These are phyloP conservation scores for Protophormia terraenovae DNA, from an alignment of 2,888 invertebrate species.

Conservation along the genomic window DNA sequence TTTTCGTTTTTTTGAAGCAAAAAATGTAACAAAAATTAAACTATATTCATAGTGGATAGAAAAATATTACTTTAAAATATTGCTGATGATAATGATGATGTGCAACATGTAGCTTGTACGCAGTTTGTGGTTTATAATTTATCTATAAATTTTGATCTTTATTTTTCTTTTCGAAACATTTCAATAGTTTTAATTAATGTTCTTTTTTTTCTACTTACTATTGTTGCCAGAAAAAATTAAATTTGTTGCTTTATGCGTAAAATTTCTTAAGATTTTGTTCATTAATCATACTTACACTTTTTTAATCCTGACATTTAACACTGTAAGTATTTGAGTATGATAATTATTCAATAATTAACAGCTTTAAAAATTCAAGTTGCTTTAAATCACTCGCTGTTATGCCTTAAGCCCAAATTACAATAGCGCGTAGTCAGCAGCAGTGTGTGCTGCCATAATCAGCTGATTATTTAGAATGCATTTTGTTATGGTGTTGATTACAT, in stretches of 20 bases:
- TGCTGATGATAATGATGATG: slow-evolving; percentile 15
- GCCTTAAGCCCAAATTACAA: too few relatives aligned
- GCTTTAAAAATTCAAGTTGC: background rate
- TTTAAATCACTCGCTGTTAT: background rate
- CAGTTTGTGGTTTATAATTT: slow-evolving; percentile 47
- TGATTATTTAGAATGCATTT: too few relatives aligned
- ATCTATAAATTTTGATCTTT: slow-evolving; percentile 33
- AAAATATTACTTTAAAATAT: slow-evolving; percentile 19
- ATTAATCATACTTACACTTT: slow-evolving; percentile 62
- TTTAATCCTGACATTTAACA: background rate
- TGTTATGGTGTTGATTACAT: too few relatives aligned
- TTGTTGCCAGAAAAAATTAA: slow-evolving; percentile 1
- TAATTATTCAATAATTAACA: slow-evolving; percentile 13
- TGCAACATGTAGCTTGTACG: slow-evolving; percentile 27
- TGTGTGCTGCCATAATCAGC: too few relatives aligned
- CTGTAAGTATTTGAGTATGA: slow-evolving; percentile 29
- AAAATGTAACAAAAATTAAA: slow-evolving; percentile 27
- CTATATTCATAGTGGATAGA: slow-evolving; percentile 35
- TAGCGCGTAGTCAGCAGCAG: too few relatives aligned
- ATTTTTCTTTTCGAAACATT: slow-evolving; percentile 10
- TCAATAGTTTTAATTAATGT: slow-evolving; percentile 60
- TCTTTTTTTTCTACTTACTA: slow-evolving; percentile 11
- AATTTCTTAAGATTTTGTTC: slow-evolving; percentile 42
- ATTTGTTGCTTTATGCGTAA: slow-evolving; percentile 42
- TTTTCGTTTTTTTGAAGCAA: slow-evolving; percentile 20